These are phyloP conservation scores for Spilogale gracilis DNA, from an alignment of 2,113 vertebrate genomes.

Conservation along the genomic window DNA sequence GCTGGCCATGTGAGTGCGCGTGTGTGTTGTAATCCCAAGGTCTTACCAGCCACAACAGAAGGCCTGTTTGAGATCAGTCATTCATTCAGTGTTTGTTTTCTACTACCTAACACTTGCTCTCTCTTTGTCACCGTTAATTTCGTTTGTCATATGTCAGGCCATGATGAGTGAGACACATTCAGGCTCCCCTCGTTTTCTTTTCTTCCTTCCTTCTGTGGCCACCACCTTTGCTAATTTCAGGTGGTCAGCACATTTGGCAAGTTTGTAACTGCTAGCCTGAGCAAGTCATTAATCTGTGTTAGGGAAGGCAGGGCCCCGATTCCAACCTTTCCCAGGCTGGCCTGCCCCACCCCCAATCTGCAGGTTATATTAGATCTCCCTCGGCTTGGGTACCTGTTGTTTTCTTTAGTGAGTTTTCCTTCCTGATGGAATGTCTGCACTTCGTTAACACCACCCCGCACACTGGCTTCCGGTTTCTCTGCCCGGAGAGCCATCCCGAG, in stretches of 20 bases:
- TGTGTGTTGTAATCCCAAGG: background rate
- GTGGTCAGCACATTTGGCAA: slow-evolving; percentile 83
- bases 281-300: slow-evolving; percentile 89
- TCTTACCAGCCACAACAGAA: background rate
- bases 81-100: slow-evolving; percentile 62
- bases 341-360: background rate
- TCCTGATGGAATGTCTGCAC: background rate
- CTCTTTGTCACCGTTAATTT: slow-evolving; percentile 79
- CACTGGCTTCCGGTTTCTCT: background rate
- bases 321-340: slow-evolving; percentile 43
- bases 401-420: background rate
- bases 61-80: slow-evolving; percentile 50
- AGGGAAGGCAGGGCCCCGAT: slow-evolving; percentile 75
- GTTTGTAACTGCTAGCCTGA: slow-evolving; percentile 75
- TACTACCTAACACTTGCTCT: background rate
- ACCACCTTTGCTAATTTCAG: slow-evolving; percentile 80
- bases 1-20: fast-evolving
- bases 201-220: slow-evolving; percentile 67
- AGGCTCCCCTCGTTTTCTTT: background rate
- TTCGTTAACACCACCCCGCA: background rate
- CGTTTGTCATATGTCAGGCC: slow-evolving; percentile 72
- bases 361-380: background rate
- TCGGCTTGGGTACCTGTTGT: background rate
- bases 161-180: slow-evolving; percentile 56
- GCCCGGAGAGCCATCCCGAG: background rate